Conservation (phyloP, 2,888 invertebrate genomes). For the Ferrisia virgata region DNA sequence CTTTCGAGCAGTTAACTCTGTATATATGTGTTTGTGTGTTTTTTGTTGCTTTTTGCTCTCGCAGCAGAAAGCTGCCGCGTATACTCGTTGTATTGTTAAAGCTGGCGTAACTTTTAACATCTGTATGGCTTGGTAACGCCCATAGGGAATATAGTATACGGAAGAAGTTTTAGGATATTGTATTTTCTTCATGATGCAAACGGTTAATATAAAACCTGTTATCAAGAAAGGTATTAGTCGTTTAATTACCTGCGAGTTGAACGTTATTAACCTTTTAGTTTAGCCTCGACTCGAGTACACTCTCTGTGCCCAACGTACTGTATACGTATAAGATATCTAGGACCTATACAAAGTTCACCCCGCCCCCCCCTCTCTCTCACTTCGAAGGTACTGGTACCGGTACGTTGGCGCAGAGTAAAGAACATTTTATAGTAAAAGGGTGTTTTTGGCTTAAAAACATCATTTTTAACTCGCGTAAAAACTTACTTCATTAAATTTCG, state of each 20-base stretch:
- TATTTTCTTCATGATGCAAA: conserved; percentile 14
- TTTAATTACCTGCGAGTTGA: conserved; percentile 32
- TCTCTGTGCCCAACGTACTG: background rate
- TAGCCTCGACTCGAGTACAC: background rate
- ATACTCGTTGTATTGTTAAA: conserved; percentile 7
- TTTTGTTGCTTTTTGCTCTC: background rate
- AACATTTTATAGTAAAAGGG: background rate
- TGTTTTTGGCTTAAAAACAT: conserved; percentile 12
- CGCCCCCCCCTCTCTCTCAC: too few relatives aligned
- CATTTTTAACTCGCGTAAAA: conserved; percentile 25
- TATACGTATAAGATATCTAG: too few relatives aligned
- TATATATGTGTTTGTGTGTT: background rate
- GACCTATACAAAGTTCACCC: too few relatives aligned
- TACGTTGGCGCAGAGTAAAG: background rate
- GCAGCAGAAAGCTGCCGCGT: background rate
- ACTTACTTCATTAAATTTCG: conserved; percentile 30
- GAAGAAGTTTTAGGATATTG: conserved; percentile 23
- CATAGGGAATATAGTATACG: conserved; percentile 8
- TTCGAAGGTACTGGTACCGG: too few relatives aligned
- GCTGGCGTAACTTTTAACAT: conserved; percentile 29
- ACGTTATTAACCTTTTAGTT: conserved; percentile 27
- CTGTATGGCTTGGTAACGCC: conserved; percentile 12
- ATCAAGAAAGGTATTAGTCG: conserved; percentile 25
- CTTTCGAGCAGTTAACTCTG: background rate
- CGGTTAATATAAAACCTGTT: conserved; percentile 29